Percentiles rank a stretch among this genome's conserved stretches.
These are phyloP conservation scores for Eupithecia subumbrata DNA, from an alignment of 2,888 invertebrate genomes.

Conservation along the genomic window DNA sequence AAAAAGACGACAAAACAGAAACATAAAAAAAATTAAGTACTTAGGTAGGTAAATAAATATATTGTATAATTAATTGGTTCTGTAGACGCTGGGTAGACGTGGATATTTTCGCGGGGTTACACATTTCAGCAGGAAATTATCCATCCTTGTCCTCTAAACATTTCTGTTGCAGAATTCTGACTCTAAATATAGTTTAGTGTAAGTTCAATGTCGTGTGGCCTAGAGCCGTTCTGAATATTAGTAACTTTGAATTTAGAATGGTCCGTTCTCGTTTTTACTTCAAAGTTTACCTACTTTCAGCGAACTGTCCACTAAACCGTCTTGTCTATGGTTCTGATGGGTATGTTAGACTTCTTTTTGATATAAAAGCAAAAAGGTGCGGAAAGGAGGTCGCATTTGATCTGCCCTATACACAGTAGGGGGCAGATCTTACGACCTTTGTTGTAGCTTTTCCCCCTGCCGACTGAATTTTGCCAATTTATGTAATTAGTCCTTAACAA, in stretches of 20 bases:
- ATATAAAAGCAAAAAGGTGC: not conserved
- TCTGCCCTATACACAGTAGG: not conserved
- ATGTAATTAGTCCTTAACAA: not conserved
- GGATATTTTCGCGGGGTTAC: conserved; percentile 7
- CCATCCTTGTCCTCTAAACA: conserved; percentile 55
- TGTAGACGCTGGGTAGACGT: not conserved
- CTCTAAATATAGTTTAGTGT: conserved; percentile 59
- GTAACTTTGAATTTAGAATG: conserved; percentile 45
- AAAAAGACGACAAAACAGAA: not conserved
- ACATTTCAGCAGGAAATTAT: conserved; percentile 32
- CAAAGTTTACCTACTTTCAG: conserved; percentile 19
- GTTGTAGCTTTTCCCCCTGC: too few species aligned
- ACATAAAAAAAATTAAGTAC: not conserved
- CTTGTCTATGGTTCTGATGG: not conserved
- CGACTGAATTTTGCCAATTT: too few species aligned
- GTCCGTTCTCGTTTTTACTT: conserved; percentile 11
- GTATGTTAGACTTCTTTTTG: not conserved
- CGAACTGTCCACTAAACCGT: conserved; percentile 17
- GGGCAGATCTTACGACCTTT: too few species aligned
- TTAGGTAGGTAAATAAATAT: not conserved
- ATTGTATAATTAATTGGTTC: not conserved
- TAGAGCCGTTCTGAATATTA: conserved; percentile 51
- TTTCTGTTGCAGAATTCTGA: conserved; percentile 54
- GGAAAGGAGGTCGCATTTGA: not conserved
- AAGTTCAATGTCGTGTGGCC: conserved; percentile 72